Evolutionary conservation across 2,888 invertebrate species (phyloP), one percentile per base, ranked within the genome.

Genomic region (Meta bourneti): DNA sequence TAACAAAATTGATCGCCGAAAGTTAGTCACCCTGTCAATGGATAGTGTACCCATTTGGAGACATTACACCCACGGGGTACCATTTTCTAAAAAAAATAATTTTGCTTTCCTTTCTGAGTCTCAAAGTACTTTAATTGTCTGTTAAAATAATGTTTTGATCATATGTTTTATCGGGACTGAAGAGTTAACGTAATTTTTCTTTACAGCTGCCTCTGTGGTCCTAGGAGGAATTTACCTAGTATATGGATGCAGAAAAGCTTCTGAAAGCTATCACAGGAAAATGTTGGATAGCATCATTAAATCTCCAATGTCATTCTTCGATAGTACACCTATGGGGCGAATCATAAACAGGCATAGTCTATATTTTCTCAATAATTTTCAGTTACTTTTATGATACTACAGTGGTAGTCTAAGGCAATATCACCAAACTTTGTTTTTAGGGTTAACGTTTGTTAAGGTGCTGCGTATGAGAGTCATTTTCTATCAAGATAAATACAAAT

Each of bases 251-350:
- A 61, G 88, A 13, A 84, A 61, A 70, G 93, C 93, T 7, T 81
- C 92, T 5, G 69, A 75, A 80, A 51, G 83, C 11, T 92, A 92
- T 74, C 93, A 93, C 61, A 80, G 85, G 11, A 69, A 84, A 51
- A 93, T 93, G 93, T 61, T 93, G 20, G 34, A 81, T 16, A 78
- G 90, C 13, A 92, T 94, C 20, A 92, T 95, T 77, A 93, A 93
- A 8, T 94, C 94, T 48, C 95, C 95, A 11, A 94, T 95, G 94
- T 93, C 94, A 1, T 95, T 95, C 93, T 95, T 95, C 90, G 95
- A 95, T 92, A 95, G 95, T 0, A 95, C 95, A n/a, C 95, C 95
- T 13, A 93, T 95, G 52, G 95, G 95, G 7, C 93, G 95, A 54
- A 94, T 95, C 70, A 93, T 95, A 51, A 95, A 95, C 93, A 93